These are phyloP conservation scores for Apostichopus leukothele DNA, from an alignment of 53 echinoderm and acorn worm species.

Conservation along the genomic window DNA sequence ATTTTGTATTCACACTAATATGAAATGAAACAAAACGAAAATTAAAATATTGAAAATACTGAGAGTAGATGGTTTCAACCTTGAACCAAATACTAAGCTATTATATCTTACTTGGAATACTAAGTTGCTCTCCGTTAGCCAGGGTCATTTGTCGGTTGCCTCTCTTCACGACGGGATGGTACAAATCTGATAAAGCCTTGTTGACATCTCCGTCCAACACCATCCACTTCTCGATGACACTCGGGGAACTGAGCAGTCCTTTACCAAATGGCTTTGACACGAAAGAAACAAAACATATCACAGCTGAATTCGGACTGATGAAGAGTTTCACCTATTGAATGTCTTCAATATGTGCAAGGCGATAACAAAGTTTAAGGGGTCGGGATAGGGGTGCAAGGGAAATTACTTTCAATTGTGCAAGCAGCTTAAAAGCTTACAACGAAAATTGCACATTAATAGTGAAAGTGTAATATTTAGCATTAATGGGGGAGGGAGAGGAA, in stretches of 20 bases:
- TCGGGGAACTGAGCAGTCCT: conserved; percentile 77
- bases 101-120: conserved; percentile 58
- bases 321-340: neutral
- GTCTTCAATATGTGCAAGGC: neutral
- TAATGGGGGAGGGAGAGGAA: too few species aligned
- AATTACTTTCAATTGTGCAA: neutral
- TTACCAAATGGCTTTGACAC: conserved; percentile 47
- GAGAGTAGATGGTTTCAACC: too few species aligned
- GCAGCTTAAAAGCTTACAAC: too few species aligned
- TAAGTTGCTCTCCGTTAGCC: conserved; percentile 66
- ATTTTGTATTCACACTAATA: too few species aligned
- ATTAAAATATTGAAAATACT: too few species aligned
- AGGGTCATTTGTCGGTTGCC: conserved; percentile 31
- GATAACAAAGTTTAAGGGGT: too few species aligned
- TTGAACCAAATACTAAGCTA: too few species aligned
- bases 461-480: too few species aligned
- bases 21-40: too few species aligned
- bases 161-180: conserved; percentile 52
- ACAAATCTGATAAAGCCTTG: conserved; percentile 63
- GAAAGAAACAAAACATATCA: neutral
- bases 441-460: neutral
- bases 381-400: neutral
- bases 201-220: conserved; percentile 75
- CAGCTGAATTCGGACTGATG: neutral
- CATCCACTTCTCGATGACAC: conserved; percentile 83